Evolutionary conservation across 1,140 invertebrate genomes (phyloP).

Genomic region (Glossosoma conforme): DNA sequence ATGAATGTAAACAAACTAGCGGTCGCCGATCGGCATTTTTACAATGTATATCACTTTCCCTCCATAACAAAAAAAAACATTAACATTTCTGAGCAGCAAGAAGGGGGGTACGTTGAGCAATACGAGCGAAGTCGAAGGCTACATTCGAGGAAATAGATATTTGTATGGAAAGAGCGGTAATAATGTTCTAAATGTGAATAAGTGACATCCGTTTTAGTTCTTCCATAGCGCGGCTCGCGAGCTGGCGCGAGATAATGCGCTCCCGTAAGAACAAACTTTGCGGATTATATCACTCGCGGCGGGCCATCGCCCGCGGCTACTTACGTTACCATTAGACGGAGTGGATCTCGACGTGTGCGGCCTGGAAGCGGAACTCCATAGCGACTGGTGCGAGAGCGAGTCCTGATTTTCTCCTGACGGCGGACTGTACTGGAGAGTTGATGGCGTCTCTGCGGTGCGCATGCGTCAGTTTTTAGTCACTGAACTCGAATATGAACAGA

Average conservation of each 20-base stretch:
- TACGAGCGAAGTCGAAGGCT: too few species aligned
- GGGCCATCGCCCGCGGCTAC: neutral
- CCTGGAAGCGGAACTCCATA: slow-evolving; percentile 20
- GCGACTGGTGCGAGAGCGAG: too few species aligned
- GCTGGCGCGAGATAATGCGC: slow-evolving; percentile 21
- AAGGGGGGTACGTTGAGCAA: too few species aligned
- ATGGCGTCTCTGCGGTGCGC: slow-evolving; percentile 52
- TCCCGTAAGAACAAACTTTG: slow-evolving; percentile 20
- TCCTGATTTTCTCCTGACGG: slow-evolving; percentile 29
- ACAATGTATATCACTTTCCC: slow-evolving; percentile 25
- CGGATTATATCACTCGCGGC: neutral
- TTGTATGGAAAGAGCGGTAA: too few species aligned
- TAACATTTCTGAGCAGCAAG: too few species aligned
- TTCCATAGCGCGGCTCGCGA: slow-evolving; percentile 6
- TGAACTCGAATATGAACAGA: too few species aligned
- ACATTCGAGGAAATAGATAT: too few species aligned
- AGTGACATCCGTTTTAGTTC: too few species aligned
- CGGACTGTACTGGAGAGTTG: slow-evolving; percentile 43
- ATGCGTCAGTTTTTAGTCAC: slow-evolving; percentile 40
- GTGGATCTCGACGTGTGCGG: slow-evolving; percentile 9
- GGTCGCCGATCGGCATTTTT: slow-evolving; percentile 2
- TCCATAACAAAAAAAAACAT: slow-evolving; percentile 25
- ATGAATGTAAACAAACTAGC: slow-evolving; percentile 21
- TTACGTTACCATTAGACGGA: slow-evolving; percentile 19
- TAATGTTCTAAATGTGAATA: too few species aligned